Base-by-base conservation (phyloP, 2,113 vertebrate genomes). In the Hyaena hyaena region DNA sequence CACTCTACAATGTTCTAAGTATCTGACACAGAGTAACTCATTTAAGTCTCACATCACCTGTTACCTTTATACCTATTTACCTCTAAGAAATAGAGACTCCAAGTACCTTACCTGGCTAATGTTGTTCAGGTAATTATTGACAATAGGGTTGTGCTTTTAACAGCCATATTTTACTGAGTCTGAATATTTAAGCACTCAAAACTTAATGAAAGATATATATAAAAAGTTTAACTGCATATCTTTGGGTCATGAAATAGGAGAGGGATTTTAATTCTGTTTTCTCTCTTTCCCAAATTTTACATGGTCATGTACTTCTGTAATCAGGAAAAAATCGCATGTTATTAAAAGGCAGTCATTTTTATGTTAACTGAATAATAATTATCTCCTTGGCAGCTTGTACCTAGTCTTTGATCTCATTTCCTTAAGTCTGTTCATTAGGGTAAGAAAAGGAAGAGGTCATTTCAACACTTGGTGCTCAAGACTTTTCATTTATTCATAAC, bases 261-360 rank as follows among this genome's bases (percentile, higher is more conserved):
- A 65, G 39, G 26, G 33, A 92, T 77, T 84, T 85, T 76, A 48
- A 39, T 87, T 39, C 45, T 69, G 33, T 77, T 93, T 90, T 90
- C 3, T 76, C 4, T 81, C n/a, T 69, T 95, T 93, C 93, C n/a
- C 39, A 68, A 83, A 90, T 83, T 95, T 93, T 74, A 88, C 68
- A 66, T 84, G 28, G 84, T 85, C 48, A 83, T 11, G 6, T 12
- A 86, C 0, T 93, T 83, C 83, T 76, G 24, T 88, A 95, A 97
- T 80, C 23, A 93, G 14, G 12, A 65, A 84, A 80, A 87, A 39
- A n/a, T 31, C 6, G 9, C 17, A 77, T 53, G 10, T 74, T 93
- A 66, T 26, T 65, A 73, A 85, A 33, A 76, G 48, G 48, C 8
- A 95, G 48, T 73, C 76, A 90, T 88, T 87, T 65, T 92, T 92